Evolutionary conservation across 2,797 vertebrate species (phyloP), one percentile per base, ranked within the genome.

Genomic region (Phalanger gymnotis): DNA sequence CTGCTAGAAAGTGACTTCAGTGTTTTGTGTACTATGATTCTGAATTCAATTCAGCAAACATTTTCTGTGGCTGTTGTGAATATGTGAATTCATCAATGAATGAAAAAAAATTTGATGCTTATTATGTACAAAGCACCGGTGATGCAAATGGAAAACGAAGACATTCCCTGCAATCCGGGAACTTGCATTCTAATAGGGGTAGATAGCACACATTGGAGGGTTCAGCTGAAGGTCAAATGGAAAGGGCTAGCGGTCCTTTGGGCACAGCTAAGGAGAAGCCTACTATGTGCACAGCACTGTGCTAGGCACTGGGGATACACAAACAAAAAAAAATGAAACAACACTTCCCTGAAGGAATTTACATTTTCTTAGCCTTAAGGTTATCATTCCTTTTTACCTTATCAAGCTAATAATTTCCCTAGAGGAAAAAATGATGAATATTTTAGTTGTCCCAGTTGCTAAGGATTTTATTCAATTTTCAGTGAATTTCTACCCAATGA

Each of bases 321-420:
- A 87, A 51, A 7, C 61, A 81, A 81, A 61, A 81, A 81, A 61
- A 61, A 87, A 87, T 11, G 40, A 51, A 47, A 87, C 19, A 87
- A 87, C 25, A 27, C 3, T 51, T 4, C 25, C 40, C 40, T 27
- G 40, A 87, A 87, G 22, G 9, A 27, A 51, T 87, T 87, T 87
- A 87, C 10, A 51, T 87, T 81, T 81, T 81, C 22, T 40, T 40
- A 47, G 22, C 22, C 40, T 54, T 30, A 58, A 92, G 40, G 34
- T 90, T 95, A 91, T 92, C 12, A 90, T 73, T 95, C 93, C 47
- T 94, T 94, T 93, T 94, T 92, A 90, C 53, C 53, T 57, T 93
- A 87, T 3, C 55, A 91, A n/a, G 31, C 22, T 90, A 93, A 58
- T n/a, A n/a, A 4, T 56, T 93, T 93, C 92, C 54, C 28, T 57